Percentiles rank a stretch among this genome's conserved stretches.
Evolutionary conservation across 1,140 invertebrate species (phyloP).

Genomic region (Drosophila carrolli): DNA sequence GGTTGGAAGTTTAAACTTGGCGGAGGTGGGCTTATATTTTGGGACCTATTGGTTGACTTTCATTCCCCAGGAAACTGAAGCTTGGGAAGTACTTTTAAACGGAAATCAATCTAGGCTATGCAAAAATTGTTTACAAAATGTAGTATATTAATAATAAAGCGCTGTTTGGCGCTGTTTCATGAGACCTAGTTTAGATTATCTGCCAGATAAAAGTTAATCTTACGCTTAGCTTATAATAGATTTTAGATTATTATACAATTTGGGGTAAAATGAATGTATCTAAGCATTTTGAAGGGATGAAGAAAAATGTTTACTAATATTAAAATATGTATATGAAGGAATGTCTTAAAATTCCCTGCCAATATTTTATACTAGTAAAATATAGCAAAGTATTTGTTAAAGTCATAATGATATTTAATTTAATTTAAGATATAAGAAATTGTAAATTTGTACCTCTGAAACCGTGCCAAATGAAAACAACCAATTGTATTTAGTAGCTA

Average conservation of each 20-base stretch:
- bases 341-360: too few species aligned
- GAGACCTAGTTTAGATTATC: neutral
- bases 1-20: slow-evolving; percentile 20
- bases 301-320: too few species aligned
- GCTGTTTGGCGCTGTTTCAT: neutral
- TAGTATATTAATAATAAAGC: neutral
- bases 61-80: neutral
- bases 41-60: slow-evolving; percentile 23
- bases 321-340: too few species aligned
- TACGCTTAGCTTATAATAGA: too few species aligned
- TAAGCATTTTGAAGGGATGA: too few species aligned
- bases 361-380: too few species aligned
- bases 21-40: slow-evolving; percentile 6
- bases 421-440: neutral
- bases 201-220: neutral
- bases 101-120: neutral
- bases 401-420: too few species aligned
- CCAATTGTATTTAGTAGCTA: slow-evolving; percentile 4
- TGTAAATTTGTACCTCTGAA: neutral
- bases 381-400: too few species aligned
- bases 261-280: too few species aligned
- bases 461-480: neutral
- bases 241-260: too few species aligned
- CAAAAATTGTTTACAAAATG: too few species aligned
- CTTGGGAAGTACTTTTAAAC: neutral